Evolutionary conservation across 1,140 invertebrate species (phyloP).

Genomic region (Heterodera schachtii): DNA sequence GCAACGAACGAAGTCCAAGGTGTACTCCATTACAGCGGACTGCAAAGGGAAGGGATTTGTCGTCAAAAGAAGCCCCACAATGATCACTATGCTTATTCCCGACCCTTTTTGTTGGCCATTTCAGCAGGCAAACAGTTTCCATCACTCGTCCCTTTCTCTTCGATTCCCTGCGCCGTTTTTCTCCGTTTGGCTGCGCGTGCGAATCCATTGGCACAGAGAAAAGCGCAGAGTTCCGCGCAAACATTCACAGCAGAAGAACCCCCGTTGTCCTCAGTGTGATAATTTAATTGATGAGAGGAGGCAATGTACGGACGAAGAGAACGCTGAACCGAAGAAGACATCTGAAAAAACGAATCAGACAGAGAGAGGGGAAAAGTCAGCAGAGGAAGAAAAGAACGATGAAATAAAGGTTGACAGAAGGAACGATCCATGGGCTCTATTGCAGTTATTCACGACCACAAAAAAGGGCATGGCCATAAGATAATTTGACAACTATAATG

Average conservation of each 20-base stretch:
- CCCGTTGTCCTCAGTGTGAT: slow-evolving; percentile 12
- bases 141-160: not conserved
- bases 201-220: not conserved
- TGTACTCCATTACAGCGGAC: not conserved
- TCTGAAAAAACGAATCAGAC: not conserved
- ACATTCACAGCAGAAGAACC: not conserved
- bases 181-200: not conserved
- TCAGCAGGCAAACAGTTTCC: not conserved
- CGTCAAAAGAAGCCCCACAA: not conserved
- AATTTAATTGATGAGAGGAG: not conserved
- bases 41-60: not conserved
- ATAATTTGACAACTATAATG: too few relatives aligned
- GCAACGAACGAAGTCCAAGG: not conserved
- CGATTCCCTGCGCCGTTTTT: not conserved
- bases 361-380: too few relatives aligned
- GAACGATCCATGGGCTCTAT: too few relatives aligned
- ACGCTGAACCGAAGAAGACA: slow-evolving; percentile 1
- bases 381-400: too few relatives aligned
- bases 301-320: slow-evolving; percentile 19
- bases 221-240: not conserved
- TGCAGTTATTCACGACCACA: too few relatives aligned
- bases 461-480: too few relatives aligned
- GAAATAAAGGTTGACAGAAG: too few relatives aligned
- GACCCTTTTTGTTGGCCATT: not conserved
- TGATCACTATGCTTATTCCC: too few relatives aligned